Evolutionary conservation across 1,140 invertebrate species (phyloP), one percentile per base, ranked within the genome.

Genomic region (Macrobrachium nipponense): DNA sequence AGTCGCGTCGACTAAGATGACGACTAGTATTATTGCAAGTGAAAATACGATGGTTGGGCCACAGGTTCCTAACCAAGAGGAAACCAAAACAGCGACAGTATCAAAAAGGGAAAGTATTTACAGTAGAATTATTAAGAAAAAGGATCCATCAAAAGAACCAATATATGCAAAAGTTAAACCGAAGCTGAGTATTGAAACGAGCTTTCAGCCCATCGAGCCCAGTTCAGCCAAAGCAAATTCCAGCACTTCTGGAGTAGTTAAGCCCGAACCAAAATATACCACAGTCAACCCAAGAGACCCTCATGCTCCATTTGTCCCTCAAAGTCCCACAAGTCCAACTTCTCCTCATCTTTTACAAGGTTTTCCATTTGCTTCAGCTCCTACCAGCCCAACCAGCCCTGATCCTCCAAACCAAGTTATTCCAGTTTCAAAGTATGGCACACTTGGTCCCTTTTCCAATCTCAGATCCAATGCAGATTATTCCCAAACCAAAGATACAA

Each of bases 81-180:
- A 70, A 10, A 43, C 60, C 12, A 77, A 86, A 58, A 51, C 18
- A 14, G 78, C 64, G 20, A 68, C 62, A 17, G 51, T 73, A 6
- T 62, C 84, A 18, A 87, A 89, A 68, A 89, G 87, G 62, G 88
- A 89, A 62, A 89, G 88, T 73, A 87, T 89, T 20, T 89, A 89
- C 82, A 89, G 88, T 64, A 89, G 82, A 75, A 75, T 89, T 27
- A 84, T 87, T 70, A 89, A 62, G 27, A 82, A 79, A 70, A 89
- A 82, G 51, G 82, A 87, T 23, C 23, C 78, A 8, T 79, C 80
- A 14, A 83, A 84, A 66, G 88, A 89, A 64, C 88, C 88, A 11
- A 82, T 89, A 23, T 89, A 89, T 68, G 88, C 88, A 5, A 81
- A 80, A 62, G 87, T 89, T 36, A 89, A 87, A 66, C 88, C 86